These are phyloP conservation scores for Drymodes brunneopygia DNA, from an alignment of 2,113 vertebrate species.

Conservation along the genomic window DNA sequence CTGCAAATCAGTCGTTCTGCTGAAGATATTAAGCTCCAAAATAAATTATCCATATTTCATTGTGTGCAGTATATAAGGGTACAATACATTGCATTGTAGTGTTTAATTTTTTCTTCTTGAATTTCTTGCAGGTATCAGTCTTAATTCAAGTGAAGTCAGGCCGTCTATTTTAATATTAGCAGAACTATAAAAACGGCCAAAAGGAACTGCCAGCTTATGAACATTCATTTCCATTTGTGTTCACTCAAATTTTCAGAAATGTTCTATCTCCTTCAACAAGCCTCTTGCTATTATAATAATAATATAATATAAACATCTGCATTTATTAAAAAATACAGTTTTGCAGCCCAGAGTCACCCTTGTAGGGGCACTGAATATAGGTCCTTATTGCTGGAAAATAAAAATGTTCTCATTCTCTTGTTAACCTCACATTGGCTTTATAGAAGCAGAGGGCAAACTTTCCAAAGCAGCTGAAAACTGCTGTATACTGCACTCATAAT, in stretches of 20 bases:
- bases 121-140: neutral
- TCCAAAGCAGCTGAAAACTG: neutral
- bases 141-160: neutral
- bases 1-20: neutral
- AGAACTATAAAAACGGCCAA: neutral
- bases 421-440: neutral
- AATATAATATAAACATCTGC: neutral
- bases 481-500: accelerated
- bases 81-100: neutral
- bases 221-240: neutral
- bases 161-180: neutral
- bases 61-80: neutral
- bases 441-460: neutral
- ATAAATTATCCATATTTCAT: neutral
- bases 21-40: neutral
- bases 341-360: neutral
- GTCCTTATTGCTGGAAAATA: neutral
- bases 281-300: neutral
- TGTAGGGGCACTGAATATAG: neutral
- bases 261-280: neutral
- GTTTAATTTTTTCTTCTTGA: neutral
- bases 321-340: neutral
- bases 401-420: neutral
- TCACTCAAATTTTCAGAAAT: neutral
- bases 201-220: neutral